These are phyloP conservation scores for Puma concolor DNA, from an alignment of 2,113 vertebrate species.

Conservation along the genomic window DNA sequence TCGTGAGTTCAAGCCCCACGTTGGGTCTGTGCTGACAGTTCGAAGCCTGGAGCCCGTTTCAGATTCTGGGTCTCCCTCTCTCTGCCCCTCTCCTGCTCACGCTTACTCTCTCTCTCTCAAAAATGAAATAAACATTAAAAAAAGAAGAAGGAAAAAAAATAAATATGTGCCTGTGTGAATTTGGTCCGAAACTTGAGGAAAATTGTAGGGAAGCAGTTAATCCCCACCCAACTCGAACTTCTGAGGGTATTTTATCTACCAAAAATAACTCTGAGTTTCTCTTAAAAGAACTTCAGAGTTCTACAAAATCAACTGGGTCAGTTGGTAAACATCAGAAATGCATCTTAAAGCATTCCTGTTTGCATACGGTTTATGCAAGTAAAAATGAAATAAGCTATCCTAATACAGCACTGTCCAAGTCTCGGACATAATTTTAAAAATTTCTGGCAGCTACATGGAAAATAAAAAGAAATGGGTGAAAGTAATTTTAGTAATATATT, in stretches of 20 bases:
- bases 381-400: not conserved
- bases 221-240: not conserved
- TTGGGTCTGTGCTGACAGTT: too few relatives aligned
- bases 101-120: too few relatives aligned
- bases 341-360: not conserved
- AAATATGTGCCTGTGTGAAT: not conserved
- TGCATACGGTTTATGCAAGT: not conserved
- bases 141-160: too few relatives aligned
- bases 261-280: not conserved
- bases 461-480: not conserved
- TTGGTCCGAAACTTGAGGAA: not conserved
- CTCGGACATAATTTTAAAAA: not conserved
- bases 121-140: too few relatives aligned
- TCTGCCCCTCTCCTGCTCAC: too few relatives aligned
- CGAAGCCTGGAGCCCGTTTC: too few relatives aligned
- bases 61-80: too few relatives aligned
- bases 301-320: not conserved
- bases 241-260: not conserved
- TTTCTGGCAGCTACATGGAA: not conserved
- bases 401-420: not conserved
- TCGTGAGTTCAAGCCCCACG: too few relatives aligned
- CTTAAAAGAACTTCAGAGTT: not conserved
- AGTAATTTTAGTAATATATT: not conserved
- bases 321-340: not conserved
- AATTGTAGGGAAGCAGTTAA: not conserved